Evolutionary conservation across 2,888 invertebrate species (phyloP).

Genomic region (Agonopterix subpropinquella): DNA sequence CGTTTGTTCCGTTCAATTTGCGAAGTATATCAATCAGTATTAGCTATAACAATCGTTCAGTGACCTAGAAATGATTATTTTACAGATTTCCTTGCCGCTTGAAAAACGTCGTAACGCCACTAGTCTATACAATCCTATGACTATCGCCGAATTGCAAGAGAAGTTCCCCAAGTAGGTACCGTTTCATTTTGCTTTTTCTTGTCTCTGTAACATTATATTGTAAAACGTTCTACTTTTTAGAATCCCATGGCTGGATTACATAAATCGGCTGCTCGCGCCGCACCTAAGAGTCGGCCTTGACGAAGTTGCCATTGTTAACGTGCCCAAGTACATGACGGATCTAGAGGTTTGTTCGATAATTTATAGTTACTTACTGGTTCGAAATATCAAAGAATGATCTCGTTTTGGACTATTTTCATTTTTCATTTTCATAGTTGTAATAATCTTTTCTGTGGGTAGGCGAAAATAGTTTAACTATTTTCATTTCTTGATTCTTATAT

Average conservation of each 20-base stretch:
- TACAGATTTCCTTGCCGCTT: conserved; percentile 88
- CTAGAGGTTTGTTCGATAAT: conserved; percentile 71
- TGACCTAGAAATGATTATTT: not conserved
- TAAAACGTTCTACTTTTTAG: conserved; percentile 24
- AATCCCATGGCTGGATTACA: conserved; percentile 89
- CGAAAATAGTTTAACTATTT: too few relatives aligned
- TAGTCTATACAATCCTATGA: conserved; percentile 94
- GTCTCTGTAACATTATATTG: not conserved
- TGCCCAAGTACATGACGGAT: conserved; percentile 85
- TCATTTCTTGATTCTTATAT: too few relatives aligned
- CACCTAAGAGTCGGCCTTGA: conserved; percentile 77
- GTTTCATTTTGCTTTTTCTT: not conserved
- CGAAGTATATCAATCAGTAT: conserved; percentile 6
- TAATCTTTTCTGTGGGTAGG: too few relatives aligned
- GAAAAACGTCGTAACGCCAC: conserved; percentile 94
- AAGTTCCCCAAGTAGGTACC: conserved; percentile 78
- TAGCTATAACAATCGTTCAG: conserved; percentile 2
- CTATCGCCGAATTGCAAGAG: conserved; percentile 82
- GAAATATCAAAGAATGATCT: too few relatives aligned
- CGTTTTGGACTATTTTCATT: too few relatives aligned
- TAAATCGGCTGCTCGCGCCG: conserved; percentile 85
- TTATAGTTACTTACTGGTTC: not conserved
- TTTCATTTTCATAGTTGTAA: too few relatives aligned
- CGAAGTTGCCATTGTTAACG: conserved; percentile 89
- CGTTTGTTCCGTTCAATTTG: conserved; percentile 10